phyloP scores from a whole-genome alignment of 2,797 vertebrate species.

The Coregonus ussuriensis region DNA sequence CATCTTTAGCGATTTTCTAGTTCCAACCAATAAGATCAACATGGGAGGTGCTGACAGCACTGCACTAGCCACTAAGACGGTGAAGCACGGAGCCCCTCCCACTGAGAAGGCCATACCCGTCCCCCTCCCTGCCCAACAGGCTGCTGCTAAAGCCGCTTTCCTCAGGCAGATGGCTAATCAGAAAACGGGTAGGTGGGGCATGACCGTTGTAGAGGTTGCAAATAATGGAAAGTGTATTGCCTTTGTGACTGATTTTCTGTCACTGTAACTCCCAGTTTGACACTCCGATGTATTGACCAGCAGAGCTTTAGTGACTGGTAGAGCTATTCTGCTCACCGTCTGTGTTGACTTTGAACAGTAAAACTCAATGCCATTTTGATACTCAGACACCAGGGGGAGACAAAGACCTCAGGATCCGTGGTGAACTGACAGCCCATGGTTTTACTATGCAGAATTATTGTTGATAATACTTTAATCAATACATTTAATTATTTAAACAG shows the following conservation, averaged over 20 bases:
- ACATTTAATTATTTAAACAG: too few species aligned
- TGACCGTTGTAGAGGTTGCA: too few species aligned
- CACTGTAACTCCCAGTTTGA: too few species aligned
- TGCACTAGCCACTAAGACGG: slow-evolving; percentile 90
- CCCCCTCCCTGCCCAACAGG: slow-evolving; percentile 85
- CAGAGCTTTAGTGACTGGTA: too few species aligned
- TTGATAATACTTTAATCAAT: not conserved
- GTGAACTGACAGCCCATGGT: not conserved
- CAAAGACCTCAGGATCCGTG: slow-evolving; percentile 33
- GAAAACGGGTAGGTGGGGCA: slow-evolving; percentile 76
- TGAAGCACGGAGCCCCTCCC: slow-evolving; percentile 89
- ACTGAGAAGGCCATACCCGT: slow-evolving; percentile 72
- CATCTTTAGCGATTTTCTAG: slow-evolving; percentile 28
- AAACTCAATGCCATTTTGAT: slow-evolving; percentile 18
- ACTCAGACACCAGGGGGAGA: slow-evolving; percentile 66
- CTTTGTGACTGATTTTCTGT: too few species aligned
- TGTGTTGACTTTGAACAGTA: not conserved
- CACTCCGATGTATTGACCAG: too few species aligned
- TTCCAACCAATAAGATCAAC: slow-evolving; percentile 78
- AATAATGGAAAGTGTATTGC: too few species aligned
- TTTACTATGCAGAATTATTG: not conserved
- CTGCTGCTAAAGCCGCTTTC: slow-evolving; percentile 88
- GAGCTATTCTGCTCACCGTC: not conserved
- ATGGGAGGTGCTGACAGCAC: slow-evolving; percentile 90
- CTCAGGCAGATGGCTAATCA: slow-evolving; percentile 90